These are phyloP conservation scores for Sebastes matsubarae DNA, from an alignment of 2,797 vertebrate species.

Conservation along the genomic window DNA sequence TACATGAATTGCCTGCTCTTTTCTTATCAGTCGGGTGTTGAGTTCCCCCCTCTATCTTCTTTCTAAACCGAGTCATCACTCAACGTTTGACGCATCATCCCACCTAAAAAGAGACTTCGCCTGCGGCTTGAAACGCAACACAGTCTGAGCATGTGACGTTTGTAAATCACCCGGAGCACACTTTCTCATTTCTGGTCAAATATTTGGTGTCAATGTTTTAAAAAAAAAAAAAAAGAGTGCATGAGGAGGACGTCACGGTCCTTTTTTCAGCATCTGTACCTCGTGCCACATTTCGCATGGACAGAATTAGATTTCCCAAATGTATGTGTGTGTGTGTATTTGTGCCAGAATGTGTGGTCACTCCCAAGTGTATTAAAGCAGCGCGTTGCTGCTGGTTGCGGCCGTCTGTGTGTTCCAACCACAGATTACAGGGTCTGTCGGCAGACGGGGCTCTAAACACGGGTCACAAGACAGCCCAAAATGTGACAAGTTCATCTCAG, in stretches of 20 bases:
- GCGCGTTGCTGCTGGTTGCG: constrained; percentile 60
- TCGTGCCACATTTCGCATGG: constrained; percentile 40
- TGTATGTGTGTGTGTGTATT: constrained; percentile 24
- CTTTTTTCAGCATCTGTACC: constrained; percentile 47
- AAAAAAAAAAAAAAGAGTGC: not conserved
- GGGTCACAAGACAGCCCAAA: constrained; percentile 69
- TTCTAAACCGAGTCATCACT: constrained; percentile 19
- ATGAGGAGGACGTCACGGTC: constrained; percentile 10
- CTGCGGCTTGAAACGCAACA: not conserved
- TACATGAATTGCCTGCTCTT: constrained; percentile 5
- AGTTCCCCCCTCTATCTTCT: not conserved
- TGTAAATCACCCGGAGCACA: not conserved
- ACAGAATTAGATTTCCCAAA: constrained; percentile 66
- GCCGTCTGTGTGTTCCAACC: constrained; percentile 68
- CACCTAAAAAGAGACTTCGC: not conserved
- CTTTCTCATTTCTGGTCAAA: not conserved
- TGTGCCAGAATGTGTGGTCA: constrained; percentile 57
- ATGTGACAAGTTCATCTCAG: constrained; percentile 71
- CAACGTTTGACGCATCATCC: not conserved
- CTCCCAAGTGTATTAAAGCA: constrained; percentile 68
- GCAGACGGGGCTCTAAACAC: constrained; percentile 60
- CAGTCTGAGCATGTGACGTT: not conserved
- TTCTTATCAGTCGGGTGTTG: constrained; percentile 43
- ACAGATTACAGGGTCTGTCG: constrained; percentile 73
- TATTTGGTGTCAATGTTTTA: not conserved